Percentiles rank a stretch among this genome's conserved stretches.
Conservation (phyloP, 2,888 invertebrate genomes). For the Andrena bicolor region DNA sequence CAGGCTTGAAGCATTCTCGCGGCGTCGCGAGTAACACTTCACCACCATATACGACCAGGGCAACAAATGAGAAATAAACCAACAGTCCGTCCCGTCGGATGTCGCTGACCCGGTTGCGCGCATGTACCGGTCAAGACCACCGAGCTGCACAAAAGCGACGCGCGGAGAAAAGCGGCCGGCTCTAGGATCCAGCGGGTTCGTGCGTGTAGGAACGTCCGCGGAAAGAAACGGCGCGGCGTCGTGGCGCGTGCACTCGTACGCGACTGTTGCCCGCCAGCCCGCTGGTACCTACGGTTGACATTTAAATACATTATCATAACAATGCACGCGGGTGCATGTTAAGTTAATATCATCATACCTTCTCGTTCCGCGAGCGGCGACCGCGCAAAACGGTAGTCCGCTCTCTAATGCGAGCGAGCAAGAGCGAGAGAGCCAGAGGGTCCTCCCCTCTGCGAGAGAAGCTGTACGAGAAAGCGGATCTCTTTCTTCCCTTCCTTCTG, state of each 20-base stretch:
- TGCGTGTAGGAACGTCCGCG: slow-evolving; percentile 56
- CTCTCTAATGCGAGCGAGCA: not conserved
- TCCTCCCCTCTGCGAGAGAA: slow-evolving; percentile 1
- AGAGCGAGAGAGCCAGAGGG: slow-evolving; percentile 21
- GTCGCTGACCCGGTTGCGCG: slow-evolving; percentile 53
- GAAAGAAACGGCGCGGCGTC: slow-evolving; percentile 46
- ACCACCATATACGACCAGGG: slow-evolving; percentile 30
- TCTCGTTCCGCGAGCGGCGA: slow-evolving; percentile 55
- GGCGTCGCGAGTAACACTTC: slow-evolving; percentile 32
- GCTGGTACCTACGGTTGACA: slow-evolving; percentile 74
- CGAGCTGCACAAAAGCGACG: slow-evolving; percentile 50
- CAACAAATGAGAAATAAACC: slow-evolving; percentile 57
- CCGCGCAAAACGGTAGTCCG: slow-evolving; percentile 65
- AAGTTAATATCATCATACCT: slow-evolving; percentile 80
- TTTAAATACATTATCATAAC: slow-evolving; percentile 84
- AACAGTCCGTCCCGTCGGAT: slow-evolving; percentile 35
- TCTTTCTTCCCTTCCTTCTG: not conserved
- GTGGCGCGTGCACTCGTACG: slow-evolving; percentile 63
- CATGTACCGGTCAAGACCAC: slow-evolving; percentile 55
- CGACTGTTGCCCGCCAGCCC: slow-evolving; percentile 47
- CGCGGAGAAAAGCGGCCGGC: slow-evolving; percentile 15
- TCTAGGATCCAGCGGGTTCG: slow-evolving; percentile 45
- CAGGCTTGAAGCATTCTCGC: slow-evolving; percentile 7
- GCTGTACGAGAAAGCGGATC: slow-evolving; percentile 34
- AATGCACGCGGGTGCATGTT: slow-evolving; percentile 81